These are phyloP conservation scores for Mesorhabditis sp. DNA, from an alignment of 2,888 invertebrate genomes.

Conservation along the genomic window DNA sequence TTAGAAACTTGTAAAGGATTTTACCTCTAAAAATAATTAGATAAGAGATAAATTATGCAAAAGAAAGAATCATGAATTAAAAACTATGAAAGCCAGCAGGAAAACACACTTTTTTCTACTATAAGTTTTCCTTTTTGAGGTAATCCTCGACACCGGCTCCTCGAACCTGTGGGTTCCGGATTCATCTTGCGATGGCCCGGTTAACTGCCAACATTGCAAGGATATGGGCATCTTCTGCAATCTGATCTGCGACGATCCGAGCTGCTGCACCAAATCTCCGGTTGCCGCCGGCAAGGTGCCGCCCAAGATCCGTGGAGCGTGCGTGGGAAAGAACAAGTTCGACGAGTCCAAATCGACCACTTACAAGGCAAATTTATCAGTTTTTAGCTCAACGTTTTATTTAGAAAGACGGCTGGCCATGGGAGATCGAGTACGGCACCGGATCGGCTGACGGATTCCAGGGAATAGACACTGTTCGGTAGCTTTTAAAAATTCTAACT, in stretches of 20 bases:
- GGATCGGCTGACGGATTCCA: conserved; percentile 9
- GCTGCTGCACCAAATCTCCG: not conserved
- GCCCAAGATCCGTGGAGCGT: conserved; percentile 14
- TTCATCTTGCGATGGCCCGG: conserved; percentile 2
- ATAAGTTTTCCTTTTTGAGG: not conserved
- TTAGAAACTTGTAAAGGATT: too few relatives aligned
- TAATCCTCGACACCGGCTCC: conserved; percentile 1
- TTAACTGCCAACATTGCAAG: not conserved
- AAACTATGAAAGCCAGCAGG: too few relatives aligned
- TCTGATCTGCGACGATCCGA: not conserved
- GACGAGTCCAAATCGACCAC: conserved; percentile 31
- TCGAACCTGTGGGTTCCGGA: conserved; percentile 1
- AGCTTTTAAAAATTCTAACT: too few relatives aligned
- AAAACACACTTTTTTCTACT: too few relatives aligned
- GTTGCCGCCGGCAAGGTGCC: not conserved
- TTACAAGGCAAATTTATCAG: conserved; percentile 22
- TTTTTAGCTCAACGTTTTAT: not conserved
- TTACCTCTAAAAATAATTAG: too few relatives aligned
- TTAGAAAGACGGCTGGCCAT: not conserved
- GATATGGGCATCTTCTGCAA: not conserved
- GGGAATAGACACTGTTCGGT: conserved; percentile 57
- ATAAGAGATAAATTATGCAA: too few relatives aligned
- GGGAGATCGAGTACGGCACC: conserved; percentile 5
- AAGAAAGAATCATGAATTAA: too few relatives aligned
- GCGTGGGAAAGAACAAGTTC: conserved; percentile 35